Percentiles rank a stretch among this genome's conserved stretches.
phyloP scores from a whole-genome alignment of 2,113 vertebrate genomes.

The Symphodus melops region DNA sequence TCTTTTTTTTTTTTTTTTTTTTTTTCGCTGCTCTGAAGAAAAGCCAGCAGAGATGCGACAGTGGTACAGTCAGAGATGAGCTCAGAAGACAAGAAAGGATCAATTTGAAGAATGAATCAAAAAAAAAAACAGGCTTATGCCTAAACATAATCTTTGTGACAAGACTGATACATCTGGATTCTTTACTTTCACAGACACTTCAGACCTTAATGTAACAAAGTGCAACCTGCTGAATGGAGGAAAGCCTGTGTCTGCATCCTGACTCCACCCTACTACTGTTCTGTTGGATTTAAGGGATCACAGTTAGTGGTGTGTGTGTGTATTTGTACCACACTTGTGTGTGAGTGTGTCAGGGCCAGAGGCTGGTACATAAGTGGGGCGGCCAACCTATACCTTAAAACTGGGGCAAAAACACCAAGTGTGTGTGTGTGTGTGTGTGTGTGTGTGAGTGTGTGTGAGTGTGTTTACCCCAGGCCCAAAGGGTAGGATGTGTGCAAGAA shows the following conservation, averaged over 20 bases:
- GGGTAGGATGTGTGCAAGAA: conserved; percentile 25
- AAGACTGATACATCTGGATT: no score
- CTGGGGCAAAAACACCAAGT: conserved; percentile 27
- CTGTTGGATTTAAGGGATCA: conserved; percentile 19
- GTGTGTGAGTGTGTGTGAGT: conserved; percentile 19
- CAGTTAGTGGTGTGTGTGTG: conserved; percentile 18
- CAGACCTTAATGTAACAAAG: no score
- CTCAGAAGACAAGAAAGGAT: not conserved
- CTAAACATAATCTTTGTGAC: not conserved
- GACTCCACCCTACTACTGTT: conserved; percentile 20
- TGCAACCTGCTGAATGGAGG: not conserved
- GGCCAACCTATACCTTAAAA: conserved; percentile 38
- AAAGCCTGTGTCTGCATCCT: no score
- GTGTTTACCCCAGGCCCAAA: conserved; percentile 29
- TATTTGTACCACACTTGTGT: not conserved
- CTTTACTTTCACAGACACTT: no score
- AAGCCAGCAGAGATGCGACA: not conserved
- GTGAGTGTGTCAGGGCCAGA: conserved; percentile 3
- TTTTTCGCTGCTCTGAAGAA: conserved; percentile 28
- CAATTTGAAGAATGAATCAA: conserved; percentile 4
- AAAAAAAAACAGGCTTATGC: not conserved
- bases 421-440: conserved; percentile 19
- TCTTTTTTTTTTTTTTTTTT: conserved; percentile 30
- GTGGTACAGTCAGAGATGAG: conserved; percentile 19
- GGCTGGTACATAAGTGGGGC: conserved; percentile 17